Conservation (phyloP, 2,888 invertebrate species). For the Drosophila mulleri region DNA sequence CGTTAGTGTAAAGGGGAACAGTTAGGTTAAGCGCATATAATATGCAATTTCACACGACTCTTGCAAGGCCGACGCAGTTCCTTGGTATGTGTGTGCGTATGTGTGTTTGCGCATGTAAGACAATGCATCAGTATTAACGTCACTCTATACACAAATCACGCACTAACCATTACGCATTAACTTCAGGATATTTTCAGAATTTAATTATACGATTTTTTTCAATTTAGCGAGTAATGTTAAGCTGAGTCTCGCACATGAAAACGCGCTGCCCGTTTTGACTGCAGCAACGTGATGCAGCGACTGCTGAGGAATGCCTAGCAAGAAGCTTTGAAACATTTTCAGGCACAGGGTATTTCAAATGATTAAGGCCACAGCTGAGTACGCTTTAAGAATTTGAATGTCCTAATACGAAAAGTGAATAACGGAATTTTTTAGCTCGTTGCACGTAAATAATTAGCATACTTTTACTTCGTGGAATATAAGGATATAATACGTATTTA, state of each 20-base stretch:
- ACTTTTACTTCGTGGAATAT: too few relatives aligned
- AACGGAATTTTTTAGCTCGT: background rate
- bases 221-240: constrained; percentile 14
- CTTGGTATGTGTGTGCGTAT: background rate
- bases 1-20: constrained; percentile 10
- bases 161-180: constrained; percentile 54
- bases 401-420: background rate
- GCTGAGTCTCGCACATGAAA: background rate
- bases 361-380: constrained; percentile 3
- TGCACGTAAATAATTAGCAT: background rate
- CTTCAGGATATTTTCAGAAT: constrained; percentile 18
- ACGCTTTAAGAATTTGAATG: background rate
- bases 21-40: constrained; percentile 21
- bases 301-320: constrained; percentile 17
- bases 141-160: constrained; percentile 48
- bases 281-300: constrained; percentile 28
- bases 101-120: constrained; percentile 11
- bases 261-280: constrained; percentile 22
- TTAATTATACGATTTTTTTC: constrained; percentile 36
- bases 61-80: constrained; percentile 50
- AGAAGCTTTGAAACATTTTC: constrained; percentile 11
- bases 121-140: constrained; percentile 23
- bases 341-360: constrained; percentile 42
- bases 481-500: background rate
- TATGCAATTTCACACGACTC: constrained; percentile 39